These are phyloP conservation scores for Oplegnathus fasciatus DNA, from an alignment of 2,113 vertebrate species.

Conservation along the genomic window DNA sequence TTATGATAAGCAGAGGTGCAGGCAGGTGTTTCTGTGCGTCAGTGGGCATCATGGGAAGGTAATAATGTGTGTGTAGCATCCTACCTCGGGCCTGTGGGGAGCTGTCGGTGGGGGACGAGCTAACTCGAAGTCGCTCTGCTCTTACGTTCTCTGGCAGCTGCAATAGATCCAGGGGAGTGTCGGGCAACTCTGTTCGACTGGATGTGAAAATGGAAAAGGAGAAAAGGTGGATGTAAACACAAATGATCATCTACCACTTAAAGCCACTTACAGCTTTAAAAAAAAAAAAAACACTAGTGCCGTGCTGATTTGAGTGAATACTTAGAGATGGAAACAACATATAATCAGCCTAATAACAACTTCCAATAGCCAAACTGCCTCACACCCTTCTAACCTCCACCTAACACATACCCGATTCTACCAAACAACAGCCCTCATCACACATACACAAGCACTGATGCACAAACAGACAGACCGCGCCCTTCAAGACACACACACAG, in stretches of 20 bases:
- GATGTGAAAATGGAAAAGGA: constrained; percentile 29
- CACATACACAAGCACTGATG: constrained; percentile 40
- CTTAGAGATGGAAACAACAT: constrained; percentile 77
- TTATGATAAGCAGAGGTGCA: constrained; percentile 17
- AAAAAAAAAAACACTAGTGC: constrained; percentile 41
- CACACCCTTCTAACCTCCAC: constrained; percentile 65
- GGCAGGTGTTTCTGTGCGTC: constrained; percentile 18
- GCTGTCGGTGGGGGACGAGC: constrained; percentile 72
- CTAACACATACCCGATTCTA: constrained; percentile 50
- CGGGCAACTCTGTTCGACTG: constrained; percentile 87
- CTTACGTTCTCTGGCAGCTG: constrained; percentile 87
- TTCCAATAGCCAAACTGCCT: constrained; percentile 65
- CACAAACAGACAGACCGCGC: constrained; percentile 44
- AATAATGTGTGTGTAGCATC: neutral
- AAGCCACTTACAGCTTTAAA: constrained; percentile 62
- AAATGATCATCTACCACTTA: constrained; percentile 67
- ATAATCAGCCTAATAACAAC: constrained; percentile 74
- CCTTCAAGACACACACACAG: constrained; percentile 40
- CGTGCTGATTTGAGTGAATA: constrained; percentile 68
- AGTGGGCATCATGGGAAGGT: constrained; percentile 21
- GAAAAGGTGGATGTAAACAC: constrained; percentile 48
- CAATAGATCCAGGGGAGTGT: constrained; percentile 88
- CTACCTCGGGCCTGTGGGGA: constrained; percentile 82
- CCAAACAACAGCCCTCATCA: constrained; percentile 50
- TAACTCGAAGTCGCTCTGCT: constrained; percentile 77